Conservation (phyloP, 2,797 vertebrate species). For the Enteromius trimaculatus region DNA sequence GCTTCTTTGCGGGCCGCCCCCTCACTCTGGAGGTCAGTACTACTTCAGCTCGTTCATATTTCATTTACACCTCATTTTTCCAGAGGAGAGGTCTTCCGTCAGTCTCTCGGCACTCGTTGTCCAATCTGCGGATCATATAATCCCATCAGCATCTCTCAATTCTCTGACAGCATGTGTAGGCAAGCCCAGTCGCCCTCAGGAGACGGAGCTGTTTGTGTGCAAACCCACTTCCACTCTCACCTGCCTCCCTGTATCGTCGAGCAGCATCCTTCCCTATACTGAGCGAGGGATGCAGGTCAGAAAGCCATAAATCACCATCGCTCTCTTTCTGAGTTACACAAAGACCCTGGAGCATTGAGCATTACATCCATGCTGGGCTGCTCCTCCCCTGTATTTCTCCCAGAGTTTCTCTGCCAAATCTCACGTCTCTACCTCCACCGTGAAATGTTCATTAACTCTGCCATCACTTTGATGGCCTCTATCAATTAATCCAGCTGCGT, state of each 20-base stretch:
- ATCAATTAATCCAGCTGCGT: conserved; percentile 58
- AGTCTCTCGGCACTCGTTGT: conserved; percentile 18
- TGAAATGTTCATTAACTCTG: conserved; percentile 51
- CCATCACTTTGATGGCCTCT: conserved; percentile 51
- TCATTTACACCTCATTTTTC: conserved; percentile 33
- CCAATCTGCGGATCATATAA: conserved; percentile 35
- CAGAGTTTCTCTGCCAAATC: background rate
- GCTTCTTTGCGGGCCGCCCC: conserved; percentile 91
- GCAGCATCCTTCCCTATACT: conserved; percentile 6
- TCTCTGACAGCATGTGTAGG: conserved; percentile 39
- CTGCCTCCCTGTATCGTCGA: conserved; percentile 30
- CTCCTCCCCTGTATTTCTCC: conserved; percentile 28
- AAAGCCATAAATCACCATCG: conserved; percentile 26
- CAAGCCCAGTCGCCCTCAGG: conserved; percentile 47
- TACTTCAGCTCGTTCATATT: conserved; percentile 18
- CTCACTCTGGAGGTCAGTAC: conserved; percentile 90
- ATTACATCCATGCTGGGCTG: conserved; percentile 26
- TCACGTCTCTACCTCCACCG: conserved; percentile 44
- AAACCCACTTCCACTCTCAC: conserved; percentile 38
- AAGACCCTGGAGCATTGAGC: conserved; percentile 12
- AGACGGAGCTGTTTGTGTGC: conserved; percentile 59
- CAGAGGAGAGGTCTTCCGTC: conserved; percentile 22
- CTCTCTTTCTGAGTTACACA: conserved; percentile 22
- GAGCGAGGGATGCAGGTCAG: conserved; percentile 8
- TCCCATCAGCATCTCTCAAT: conserved; percentile 45